phyloP scores from a whole-genome alignment of 2,888 invertebrate genomes.

The Slavum lentiscoides region DNA sequence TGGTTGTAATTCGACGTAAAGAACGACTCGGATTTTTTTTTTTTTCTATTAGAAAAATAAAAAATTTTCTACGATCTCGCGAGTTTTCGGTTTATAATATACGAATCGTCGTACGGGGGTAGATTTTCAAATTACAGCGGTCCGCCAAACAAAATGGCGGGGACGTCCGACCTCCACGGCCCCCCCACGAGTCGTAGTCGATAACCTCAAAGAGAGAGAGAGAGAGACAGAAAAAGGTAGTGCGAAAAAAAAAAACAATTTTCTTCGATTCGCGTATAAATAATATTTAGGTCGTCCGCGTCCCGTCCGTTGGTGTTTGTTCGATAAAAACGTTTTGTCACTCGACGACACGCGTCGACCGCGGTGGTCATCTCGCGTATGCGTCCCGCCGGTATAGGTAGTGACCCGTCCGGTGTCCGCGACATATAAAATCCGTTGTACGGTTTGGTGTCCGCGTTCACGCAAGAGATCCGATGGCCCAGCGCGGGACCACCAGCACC shows the following conservation, averaged over 20 bases:
- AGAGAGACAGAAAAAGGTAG: slow-evolving; percentile 2
- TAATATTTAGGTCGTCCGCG: slow-evolving; percentile 39
- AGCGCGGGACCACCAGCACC: background rate
- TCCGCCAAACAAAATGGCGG: slow-evolving; percentile 7
- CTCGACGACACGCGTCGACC: slow-evolving; percentile 11
- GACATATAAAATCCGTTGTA: background rate
- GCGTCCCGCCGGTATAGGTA: slow-evolving; percentile 15
- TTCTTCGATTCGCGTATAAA: slow-evolving; percentile 2
- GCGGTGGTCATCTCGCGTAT: slow-evolving; percentile 27
- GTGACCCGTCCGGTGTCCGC: slow-evolving; percentile 17
- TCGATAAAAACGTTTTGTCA: slow-evolving; percentile 33
- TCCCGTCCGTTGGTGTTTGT: slow-evolving; percentile 24
- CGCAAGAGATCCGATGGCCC: no score
- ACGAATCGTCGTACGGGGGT: background rate
- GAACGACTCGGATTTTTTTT: no score
- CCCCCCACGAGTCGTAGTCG: background rate
- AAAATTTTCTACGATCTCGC: no score
- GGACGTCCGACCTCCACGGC: slow-evolving; percentile 21
- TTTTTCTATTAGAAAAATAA: no score
- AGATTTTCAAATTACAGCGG: slow-evolving; percentile 19
- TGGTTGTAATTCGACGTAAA: no score
- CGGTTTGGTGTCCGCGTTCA: background rate
- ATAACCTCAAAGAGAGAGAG: slow-evolving; percentile 38
- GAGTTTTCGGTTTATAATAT: no score
- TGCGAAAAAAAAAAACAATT: slow-evolving; percentile 27